A percentile compares a stretch with the other conserved stretches of the same genome.
Evolutionary conservation across 2,888 invertebrate genomes (phyloP).

Genomic region (Sipha maydis): DNA sequence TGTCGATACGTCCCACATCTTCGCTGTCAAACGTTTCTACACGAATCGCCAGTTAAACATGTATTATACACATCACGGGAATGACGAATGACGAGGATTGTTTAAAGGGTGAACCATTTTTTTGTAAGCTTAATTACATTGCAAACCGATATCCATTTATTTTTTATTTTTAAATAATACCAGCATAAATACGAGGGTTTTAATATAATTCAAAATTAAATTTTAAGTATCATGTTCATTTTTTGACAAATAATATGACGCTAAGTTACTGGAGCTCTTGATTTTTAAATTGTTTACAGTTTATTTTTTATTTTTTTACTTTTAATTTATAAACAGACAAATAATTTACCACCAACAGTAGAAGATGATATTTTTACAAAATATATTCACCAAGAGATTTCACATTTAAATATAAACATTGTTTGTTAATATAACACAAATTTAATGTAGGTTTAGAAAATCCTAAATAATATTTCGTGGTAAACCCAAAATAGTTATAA

Average conservation of each 20-base stretch:
- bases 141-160: neutral
- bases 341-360: too few relatives aligned
- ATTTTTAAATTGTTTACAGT: neutral
- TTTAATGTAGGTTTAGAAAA: too few relatives aligned
- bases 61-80: neutral
- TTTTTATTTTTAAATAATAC: neutral
- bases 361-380: too few relatives aligned
- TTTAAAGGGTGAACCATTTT: neutral
- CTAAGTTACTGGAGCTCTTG: too few relatives aligned
- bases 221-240: too few relatives aligned
- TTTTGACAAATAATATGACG: too few relatives aligned
- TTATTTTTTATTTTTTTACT: neutral
- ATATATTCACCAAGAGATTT: too few relatives aligned
- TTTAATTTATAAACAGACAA: too few relatives aligned
- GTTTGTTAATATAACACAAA: too few relatives aligned
- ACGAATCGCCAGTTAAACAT: neutral
- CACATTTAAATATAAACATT: too few relatives aligned
- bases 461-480: neutral
- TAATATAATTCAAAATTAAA: neutral
- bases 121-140: neutral
- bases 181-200: neutral
- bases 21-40: neutral
- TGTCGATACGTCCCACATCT: neutral
- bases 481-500: neutral
- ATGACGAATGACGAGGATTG: neutral